Conservation (phyloP, 2,888 invertebrate species). For the Iphiclides podalirius region DNA sequence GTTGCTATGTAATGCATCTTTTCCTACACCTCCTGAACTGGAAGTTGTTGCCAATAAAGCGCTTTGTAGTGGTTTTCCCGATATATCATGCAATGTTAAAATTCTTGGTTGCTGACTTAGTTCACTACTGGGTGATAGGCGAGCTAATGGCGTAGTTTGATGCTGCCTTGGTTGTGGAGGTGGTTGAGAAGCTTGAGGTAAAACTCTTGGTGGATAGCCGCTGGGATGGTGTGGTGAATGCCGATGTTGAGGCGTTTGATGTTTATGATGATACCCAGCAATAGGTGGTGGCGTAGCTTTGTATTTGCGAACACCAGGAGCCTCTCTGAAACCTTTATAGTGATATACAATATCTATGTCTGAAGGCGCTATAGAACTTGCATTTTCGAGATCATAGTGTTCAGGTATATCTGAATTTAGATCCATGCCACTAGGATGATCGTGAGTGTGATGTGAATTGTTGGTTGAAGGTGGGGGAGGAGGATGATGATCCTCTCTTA, state of each 20-base stretch:
- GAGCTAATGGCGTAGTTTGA: slow-evolving; percentile 94
- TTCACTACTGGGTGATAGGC: slow-evolving; percentile 95
- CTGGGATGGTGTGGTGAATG: slow-evolving; percentile 89
- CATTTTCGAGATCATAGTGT: slow-evolving; percentile 97
- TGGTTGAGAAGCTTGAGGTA: slow-evolving; percentile 85
- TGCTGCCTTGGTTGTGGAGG: slow-evolving; percentile 85
- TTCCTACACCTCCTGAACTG: slow-evolving; percentile 92
- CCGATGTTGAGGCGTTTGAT: slow-evolving; percentile 86
- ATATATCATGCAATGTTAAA: slow-evolving; percentile 95
- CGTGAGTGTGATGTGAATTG: slow-evolving; percentile 85
- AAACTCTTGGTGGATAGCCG: slow-evolving; percentile 86
- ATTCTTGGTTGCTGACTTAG: slow-evolving; percentile 95
- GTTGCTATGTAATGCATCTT: slow-evolving; percentile 93
- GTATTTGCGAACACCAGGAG: slow-evolving; percentile 90
- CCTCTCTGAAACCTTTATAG: slow-evolving; percentile 95
- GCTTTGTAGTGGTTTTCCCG: slow-evolving; percentile 94
- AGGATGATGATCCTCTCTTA: slow-evolving; percentile 88
- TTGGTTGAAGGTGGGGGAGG: slow-evolving; percentile 88
- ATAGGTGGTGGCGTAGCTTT: slow-evolving; percentile 92
- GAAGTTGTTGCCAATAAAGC: slow-evolving; percentile 94
- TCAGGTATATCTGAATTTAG: slow-evolving; percentile 91
- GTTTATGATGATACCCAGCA: slow-evolving; percentile 88
- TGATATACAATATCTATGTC: slow-evolving; percentile 98
- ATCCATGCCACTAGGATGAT: slow-evolving; percentile 87
- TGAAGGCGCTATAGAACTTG: slow-evolving; percentile 97